Evolutionary conservation across 2,797 vertebrate species (phyloP).

Genomic region (Salarias fasciatus): DNA sequence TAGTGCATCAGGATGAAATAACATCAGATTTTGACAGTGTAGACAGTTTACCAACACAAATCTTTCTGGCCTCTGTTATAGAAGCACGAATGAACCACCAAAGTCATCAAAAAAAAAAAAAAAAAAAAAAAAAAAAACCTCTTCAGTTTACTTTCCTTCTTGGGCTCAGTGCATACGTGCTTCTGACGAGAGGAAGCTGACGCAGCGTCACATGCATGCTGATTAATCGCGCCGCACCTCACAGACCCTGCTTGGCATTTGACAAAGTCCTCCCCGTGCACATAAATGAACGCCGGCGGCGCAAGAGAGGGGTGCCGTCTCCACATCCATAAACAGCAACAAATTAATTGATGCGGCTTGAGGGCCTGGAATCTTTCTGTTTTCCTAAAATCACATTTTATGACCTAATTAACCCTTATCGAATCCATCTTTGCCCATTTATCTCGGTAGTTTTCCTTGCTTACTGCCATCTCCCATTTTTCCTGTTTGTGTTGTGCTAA

Average conservation of each 20-base stretch:
- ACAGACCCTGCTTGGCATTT: slow-evolving; percentile 51
- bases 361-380: slow-evolving; percentile 36
- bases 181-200: slow-evolving; percentile 30
- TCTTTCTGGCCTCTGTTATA: no score
- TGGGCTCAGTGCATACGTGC: slow-evolving; percentile 56
- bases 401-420: slow-evolving; percentile 70
- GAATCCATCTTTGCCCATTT: slow-evolving; percentile 43
- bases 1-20: no score
- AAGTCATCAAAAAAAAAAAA: no score
- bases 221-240: slow-evolving; percentile 56
- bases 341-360: slow-evolving; percentile 69
- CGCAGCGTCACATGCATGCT: slow-evolving; percentile 5
- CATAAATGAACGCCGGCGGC: slow-evolving; percentile 51
- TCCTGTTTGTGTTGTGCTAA: no score
- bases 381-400: slow-evolving; percentile 14
- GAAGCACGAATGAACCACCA: no score
- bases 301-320: slow-evolving; percentile 22
- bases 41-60: no score
- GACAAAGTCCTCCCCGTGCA: slow-evolving; percentile 42
- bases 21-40: no score
- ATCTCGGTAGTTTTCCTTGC: slow-evolving; percentile 15
- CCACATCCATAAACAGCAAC: slow-evolving; percentile 38
- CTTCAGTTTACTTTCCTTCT: slow-evolving; percentile 46
- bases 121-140: no score
- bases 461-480: no score